phyloP scores from a whole-genome alignment of 2,797 vertebrate genomes.

The Mustela erminea region DNA sequence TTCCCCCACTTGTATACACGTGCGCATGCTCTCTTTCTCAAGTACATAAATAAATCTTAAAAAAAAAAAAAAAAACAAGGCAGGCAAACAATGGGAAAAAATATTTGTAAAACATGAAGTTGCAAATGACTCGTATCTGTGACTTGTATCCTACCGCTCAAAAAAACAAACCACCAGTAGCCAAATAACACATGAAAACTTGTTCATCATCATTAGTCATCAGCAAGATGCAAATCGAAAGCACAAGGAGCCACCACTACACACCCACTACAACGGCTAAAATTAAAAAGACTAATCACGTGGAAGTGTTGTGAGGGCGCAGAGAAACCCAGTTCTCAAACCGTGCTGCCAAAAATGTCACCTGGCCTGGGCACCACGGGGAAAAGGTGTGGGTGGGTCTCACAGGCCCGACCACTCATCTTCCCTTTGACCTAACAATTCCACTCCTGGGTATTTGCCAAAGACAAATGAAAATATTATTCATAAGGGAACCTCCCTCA shows the following conservation, averaged over 20 bases:
- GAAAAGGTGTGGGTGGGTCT: neutral
- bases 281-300: neutral
- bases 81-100: neutral
- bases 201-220: neutral
- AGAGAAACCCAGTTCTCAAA: no score
- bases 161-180: rapidly evolving
- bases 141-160: neutral
- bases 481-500: neutral
- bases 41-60: neutral
- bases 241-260: neutral
- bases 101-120: neutral
- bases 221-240: neutral
- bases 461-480: neutral
- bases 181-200: neutral
- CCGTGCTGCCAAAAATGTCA: rapidly evolving
- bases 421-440: neutral
- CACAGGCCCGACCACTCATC: no score
- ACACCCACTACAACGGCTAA: neutral
- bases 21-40: neutral
- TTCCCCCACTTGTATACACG: neutral
- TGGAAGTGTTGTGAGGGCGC: neutral
- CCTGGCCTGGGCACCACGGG: rapidly evolving
- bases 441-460: no score
- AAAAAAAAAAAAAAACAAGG: neutral
- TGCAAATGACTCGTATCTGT: neutral